Percentiles rank a stretch among this genome's conserved stretches.
Evolutionary conservation across 1,140 invertebrate species (phyloP).

Genomic region (Mylabris phalerata): DNA sequence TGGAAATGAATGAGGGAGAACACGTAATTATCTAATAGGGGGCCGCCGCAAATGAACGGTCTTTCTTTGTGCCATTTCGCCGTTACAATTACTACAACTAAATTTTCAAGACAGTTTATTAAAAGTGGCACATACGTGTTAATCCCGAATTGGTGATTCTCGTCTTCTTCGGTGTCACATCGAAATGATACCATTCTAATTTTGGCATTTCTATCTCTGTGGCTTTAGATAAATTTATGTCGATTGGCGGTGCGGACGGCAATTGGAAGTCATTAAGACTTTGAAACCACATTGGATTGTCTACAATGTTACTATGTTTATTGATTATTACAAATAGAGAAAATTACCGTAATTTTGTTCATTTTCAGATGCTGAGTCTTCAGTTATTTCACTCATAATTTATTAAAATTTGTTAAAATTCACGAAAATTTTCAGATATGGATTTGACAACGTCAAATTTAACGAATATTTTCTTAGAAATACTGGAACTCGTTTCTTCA

Average conservation of each 20-base stretch:
- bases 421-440: neutral
- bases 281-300: slow-evolving; percentile 7
- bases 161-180: slow-evolving; percentile 50
- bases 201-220: slow-evolving; percentile 40
- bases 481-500: too few relatives aligned
- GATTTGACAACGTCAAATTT: neutral
- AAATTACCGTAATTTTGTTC: slow-evolving; percentile 45
- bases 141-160: slow-evolving; percentile 55
- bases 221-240: slow-evolving; percentile 48
- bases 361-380: slow-evolving; percentile 37
- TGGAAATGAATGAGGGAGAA: slow-evolving; percentile 76
- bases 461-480: too few relatives aligned
- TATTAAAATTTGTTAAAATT: neutral
- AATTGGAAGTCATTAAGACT: slow-evolving; percentile 11
- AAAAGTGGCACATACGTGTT: slow-evolving; percentile 41
- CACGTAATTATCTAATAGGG: slow-evolving; percentile 54
- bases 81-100: slow-evolving; percentile 48
- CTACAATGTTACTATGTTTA: neutral
- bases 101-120: too few relatives aligned
- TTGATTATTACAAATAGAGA: neutral
- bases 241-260: slow-evolving; percentile 44
- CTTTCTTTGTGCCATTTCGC: slow-evolving; percentile 49
- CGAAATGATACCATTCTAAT: slow-evolving; percentile 49
- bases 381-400: slow-evolving; percentile 4
- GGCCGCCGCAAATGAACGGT: slow-evolving; percentile 53